phyloP scores from a whole-genome alignment of 2,888 invertebrate genomes.

The Polydesmus complanatus region DNA sequence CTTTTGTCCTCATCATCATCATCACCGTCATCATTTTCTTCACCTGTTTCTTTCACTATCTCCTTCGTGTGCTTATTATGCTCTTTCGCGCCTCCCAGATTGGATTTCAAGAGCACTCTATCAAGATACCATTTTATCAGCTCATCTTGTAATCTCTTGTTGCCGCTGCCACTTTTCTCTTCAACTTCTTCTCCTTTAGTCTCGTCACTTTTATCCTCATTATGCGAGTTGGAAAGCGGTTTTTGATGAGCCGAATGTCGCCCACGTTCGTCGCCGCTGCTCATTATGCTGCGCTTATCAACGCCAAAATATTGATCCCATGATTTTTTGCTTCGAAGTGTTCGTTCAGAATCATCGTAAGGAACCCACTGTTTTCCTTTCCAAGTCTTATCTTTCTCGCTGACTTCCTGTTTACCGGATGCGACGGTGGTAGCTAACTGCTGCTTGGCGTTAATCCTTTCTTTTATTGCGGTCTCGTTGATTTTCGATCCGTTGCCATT shows the following conservation, averaged over 20 bases:
- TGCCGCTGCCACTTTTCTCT: neutral
- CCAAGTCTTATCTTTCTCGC: neutral
- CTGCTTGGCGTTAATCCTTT: neutral
- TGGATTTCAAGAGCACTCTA: conserved; percentile 2
- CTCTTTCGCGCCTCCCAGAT: neutral
- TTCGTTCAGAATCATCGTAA: conserved; percentile 2
- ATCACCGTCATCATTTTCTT: neutral
- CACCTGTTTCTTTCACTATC: neutral
- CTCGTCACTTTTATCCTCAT: neutral
- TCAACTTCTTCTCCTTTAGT: neutral
- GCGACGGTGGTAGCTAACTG: too few species aligned
- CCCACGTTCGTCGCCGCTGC: neutral
- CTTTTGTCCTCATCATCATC: neutral
- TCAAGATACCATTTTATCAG: conserved; percentile 11
- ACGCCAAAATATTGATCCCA: conserved; percentile 15
- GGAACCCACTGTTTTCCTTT: conserved; percentile 14
- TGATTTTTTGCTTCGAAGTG: conserved; percentile 14
- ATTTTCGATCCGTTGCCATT: neutral
- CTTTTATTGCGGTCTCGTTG: neutral
- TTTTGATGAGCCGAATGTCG: neutral
- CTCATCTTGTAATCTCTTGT: conserved; percentile 4
- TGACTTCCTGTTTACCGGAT: neutral
- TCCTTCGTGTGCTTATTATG: neutral
- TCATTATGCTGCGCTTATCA: conserved; percentile 14
- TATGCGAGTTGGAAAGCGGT: neutral